These are phyloP conservation scores for Chromis chromis DNA, from an alignment of 2,797 vertebrate genomes.

Conservation along the genomic window DNA sequence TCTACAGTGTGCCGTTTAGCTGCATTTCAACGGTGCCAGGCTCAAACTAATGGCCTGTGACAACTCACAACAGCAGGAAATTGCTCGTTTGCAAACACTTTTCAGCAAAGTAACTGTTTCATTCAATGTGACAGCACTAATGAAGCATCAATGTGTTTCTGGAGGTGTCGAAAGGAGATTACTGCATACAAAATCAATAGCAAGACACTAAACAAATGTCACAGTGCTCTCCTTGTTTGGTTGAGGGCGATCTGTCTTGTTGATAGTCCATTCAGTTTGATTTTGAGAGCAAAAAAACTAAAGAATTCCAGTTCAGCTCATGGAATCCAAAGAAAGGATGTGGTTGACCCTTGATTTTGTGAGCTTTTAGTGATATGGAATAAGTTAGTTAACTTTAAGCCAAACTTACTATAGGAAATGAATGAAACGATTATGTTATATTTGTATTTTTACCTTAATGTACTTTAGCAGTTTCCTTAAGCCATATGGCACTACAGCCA, in stretches of 20 bases:
- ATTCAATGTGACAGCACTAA: slow-evolving; percentile 81
- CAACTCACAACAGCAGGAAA: slow-evolving; percentile 80
- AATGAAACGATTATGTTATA: neutral
- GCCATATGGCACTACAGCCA: slow-evolving; percentile 84
- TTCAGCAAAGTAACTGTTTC: slow-evolving; percentile 77
- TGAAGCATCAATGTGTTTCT: slow-evolving; percentile 79
- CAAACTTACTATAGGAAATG: neutral
- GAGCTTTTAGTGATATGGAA: neutral
- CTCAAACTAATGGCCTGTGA: slow-evolving; percentile 81
- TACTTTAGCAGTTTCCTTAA: slow-evolving; percentile 86
- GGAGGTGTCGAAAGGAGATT: slow-evolving; percentile 74
- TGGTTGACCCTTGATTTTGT: slow-evolving; percentile 1
- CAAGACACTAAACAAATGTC: slow-evolving; percentile 75
- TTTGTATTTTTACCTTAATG: slow-evolving; percentile 83
- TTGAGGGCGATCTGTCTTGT: slow-evolving; percentile 63
- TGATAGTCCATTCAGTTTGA: slow-evolving; percentile 59
- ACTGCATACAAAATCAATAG: slow-evolving; percentile 73
- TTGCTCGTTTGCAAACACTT: slow-evolving; percentile 80
- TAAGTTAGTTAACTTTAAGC: neutral
- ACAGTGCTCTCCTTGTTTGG: slow-evolving; percentile 61
- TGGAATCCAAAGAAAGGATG: slow-evolving; percentile 26
- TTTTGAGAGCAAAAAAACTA: slow-evolving; percentile 33
- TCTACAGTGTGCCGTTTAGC: slow-evolving; percentile 72
- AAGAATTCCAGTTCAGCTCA: slow-evolving; percentile 36
- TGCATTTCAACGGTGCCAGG: slow-evolving; percentile 66